Evolutionary conservation across 2,113 vertebrate genomes (phyloP).

Genomic region (Solea solea): DNA sequence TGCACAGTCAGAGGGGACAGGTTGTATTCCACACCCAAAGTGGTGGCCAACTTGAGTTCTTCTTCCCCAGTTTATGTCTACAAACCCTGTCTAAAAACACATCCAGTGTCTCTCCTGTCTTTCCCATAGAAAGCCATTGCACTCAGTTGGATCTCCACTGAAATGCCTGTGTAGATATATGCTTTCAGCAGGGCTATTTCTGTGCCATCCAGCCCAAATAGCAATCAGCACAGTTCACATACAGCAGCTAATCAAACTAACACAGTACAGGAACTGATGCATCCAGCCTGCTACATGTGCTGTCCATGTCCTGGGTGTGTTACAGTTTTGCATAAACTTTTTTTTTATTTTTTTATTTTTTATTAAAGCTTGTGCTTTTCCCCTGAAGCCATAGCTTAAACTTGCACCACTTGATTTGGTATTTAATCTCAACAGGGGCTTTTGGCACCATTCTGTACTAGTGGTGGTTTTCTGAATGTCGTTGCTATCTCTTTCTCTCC

Average conservation of each 20-base stretch:
- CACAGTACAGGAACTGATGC: constrained; percentile 11
- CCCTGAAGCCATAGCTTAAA: constrained; percentile 35
- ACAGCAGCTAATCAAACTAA: constrained; percentile 7
- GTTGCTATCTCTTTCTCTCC: constrained; percentile 23
- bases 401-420: constrained; percentile 30
- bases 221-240: background rate
- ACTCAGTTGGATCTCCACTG: constrained; percentile 7
- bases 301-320: constrained; percentile 41
- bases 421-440: constrained; percentile 45
- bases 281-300: constrained; percentile 29
- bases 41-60: background rate
- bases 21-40: background rate
- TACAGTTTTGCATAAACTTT: constrained; percentile 25
- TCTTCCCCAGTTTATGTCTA: no score
- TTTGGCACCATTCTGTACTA: constrained; percentile 45
- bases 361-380: constrained; percentile 1
- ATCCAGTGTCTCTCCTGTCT: background rate
- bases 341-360: background rate
- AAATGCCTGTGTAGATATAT: constrained; percentile 6
- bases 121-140: background rate
- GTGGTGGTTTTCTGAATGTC: constrained; percentile 44
- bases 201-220: constrained; percentile 15
- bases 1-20: background rate
- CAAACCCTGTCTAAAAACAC: background rate
- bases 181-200: constrained; percentile 26